Evolutionary conservation across 1,140 invertebrate species (phyloP), one percentile per base, ranked within the genome.

Genomic region (Leptoteleia sp.): DNA sequence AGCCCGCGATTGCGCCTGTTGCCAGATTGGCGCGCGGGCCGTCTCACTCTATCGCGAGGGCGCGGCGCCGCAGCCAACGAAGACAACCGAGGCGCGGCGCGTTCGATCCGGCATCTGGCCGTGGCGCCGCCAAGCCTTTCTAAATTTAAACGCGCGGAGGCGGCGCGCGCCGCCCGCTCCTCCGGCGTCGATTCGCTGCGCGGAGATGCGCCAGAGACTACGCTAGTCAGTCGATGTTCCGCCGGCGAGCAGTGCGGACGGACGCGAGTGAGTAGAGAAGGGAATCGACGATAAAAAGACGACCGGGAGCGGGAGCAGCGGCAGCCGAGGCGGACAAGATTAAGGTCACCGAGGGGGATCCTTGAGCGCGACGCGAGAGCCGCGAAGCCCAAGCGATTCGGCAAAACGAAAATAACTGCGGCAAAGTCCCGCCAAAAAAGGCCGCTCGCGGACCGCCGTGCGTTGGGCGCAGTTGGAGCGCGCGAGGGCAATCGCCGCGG

Each of bases 161-260:
- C 47, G 59, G 50, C 71, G 65, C 59, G 48, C 68, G 77, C 33
- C 73, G 73, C 54, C 38, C 47, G 33, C 37, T 54, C 67, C 40
- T 15, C 13, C 52, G 35, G 42, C 65, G 72, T 67, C 77, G 70
- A 70, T 73, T 64, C 59, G 38, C 37, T 38, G 70, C 57, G 57
- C 57, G 25, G 13, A 47, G 48, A 31, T 48, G 62, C 45, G 47
- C 68, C 38, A 52, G 48, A 13, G 31, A 89, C 87, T 87, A 89
- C 87, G 85, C 72, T 84, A 89, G 87, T 89, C 88, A 89, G 88
- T 89, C 83, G 79, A 86, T 82, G 83, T 75, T 84, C 84, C 85
- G 87, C 88, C 87, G 87, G 86, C 85, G 82, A 86, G 76, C 75
- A 79, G 87, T 82, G 86, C 82, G 83, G 85, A 81, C 19, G 27